Evolutionary conservation across 2,113 vertebrate species (phyloP), one percentile per base, ranked within the genome.

Genomic region (Propithecus coquereli): DNA sequence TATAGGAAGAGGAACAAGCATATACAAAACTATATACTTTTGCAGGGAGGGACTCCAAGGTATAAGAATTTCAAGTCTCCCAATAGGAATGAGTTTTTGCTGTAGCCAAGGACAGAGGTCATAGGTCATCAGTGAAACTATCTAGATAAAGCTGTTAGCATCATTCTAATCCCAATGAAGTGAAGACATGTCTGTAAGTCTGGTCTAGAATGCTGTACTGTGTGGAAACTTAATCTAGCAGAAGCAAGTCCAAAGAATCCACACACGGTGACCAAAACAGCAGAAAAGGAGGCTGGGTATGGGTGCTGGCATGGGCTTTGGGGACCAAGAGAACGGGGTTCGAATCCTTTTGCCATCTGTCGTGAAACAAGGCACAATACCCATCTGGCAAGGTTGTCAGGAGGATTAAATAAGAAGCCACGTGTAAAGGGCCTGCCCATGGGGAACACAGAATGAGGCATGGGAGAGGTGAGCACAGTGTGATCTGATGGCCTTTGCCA

Each of bases 1-100:
- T n/a, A 3, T 17, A 27, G 3, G 22, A 71, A 10, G 32, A 83
- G 20, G 61, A 88, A 70, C 25, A 8, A 68, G 27, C 5, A 34
- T 13, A 3, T 45, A 18, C 34, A 61, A 82, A 90, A 40, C 11
- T 63, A 50, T 10, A 34, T 8, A 14, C 70, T 94, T 27, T 11
- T 1, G 34, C 0, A 2, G 7, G 18, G 1, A 18, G 11, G 7
- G 5, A 43, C 13, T 70, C 88, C 59, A 63, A 40, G 20, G 25
- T n/a, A 7, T 32, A 87, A 66, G 30, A 82, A 47, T 54, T 59
- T n/a, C 17, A 83, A 54, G 32, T 83, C 32, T 93, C 65, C 30
- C 37, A 68, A 0, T 34, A 57, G 11, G 20, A 70, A 79, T 9
- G 74, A 45, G 27, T 0, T 73, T 91, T 85, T 83, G 27, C 59